A percentile compares a stretch with the other conserved stretches of the same genome.
Conservation (phyloP, 2,888 invertebrate species). For the Neoitamus cyanurus region DNA sequence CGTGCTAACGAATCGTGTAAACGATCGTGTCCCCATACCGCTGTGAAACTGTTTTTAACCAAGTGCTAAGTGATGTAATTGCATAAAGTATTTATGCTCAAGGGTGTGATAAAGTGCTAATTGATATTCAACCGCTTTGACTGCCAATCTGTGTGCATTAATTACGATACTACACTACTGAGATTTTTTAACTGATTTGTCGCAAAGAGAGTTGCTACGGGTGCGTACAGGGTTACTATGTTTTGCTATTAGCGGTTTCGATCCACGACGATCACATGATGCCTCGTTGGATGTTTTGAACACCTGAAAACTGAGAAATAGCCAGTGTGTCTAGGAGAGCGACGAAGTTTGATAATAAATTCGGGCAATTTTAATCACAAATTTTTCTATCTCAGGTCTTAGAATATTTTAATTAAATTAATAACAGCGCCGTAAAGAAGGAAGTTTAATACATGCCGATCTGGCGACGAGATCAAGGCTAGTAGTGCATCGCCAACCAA, state of each 20-base stretch:
- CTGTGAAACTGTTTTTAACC: conserved; percentile 13
- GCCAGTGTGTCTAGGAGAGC: not conserved
- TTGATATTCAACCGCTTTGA: conserved; percentile 16
- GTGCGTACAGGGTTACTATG: not conserved
- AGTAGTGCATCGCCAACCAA: not conserved
- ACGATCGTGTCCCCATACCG: not conserved
- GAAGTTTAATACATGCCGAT: not conserved
- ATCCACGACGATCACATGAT: not conserved
- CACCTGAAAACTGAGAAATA: not conserved
- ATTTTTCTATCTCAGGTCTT: not conserved
- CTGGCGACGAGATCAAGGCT: not conserved
- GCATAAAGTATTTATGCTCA: conserved; percentile 30
- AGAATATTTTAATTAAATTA: not conserved
- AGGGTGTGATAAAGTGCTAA: conserved; percentile 43
- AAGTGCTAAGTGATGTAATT: conserved; percentile 41
- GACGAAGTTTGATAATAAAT: not conserved
- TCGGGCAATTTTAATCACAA: no score
- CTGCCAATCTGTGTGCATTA: not conserved
- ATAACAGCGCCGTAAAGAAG: not conserved
- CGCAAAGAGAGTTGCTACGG: not conserved
- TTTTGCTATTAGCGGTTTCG: not conserved
- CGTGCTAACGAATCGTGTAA: conserved; percentile 28
- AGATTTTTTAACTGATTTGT: not conserved
- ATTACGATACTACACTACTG: not conserved
- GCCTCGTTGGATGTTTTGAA: not conserved